A percentile compares a stretch with the other conserved stretches of the same genome.
Conservation (phyloP, 53 echinoderm and acorn worm genomes). For the Temnopleurus reevesii region DNA sequence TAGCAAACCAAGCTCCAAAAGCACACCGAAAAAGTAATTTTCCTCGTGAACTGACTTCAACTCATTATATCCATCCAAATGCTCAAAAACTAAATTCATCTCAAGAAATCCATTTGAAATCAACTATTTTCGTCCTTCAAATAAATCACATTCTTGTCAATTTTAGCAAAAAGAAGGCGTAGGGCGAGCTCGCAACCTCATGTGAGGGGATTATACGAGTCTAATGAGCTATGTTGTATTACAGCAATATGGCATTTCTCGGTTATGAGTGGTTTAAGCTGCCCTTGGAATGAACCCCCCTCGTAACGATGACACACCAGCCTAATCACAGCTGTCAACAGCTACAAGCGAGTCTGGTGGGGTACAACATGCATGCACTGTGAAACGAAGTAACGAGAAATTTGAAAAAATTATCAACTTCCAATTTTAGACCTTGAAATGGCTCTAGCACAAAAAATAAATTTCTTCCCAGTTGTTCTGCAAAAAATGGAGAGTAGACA, state of each 20-base stretch:
- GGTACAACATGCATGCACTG: background rate
- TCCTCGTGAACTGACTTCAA: background rate
- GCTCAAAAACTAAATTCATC: conserved; percentile 14
- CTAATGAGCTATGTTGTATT: conserved; percentile 1
- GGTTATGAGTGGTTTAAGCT: conserved; percentile 5
- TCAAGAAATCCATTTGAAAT: background rate
- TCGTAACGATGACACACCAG: conserved; percentile 14
- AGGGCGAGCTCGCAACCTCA: conserved; percentile 9
- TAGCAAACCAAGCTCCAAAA: background rate
- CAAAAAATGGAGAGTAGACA: background rate
- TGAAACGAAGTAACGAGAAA: too few relatives aligned
- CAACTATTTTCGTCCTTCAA: background rate
- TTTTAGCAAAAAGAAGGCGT: background rate
- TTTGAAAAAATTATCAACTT: too few relatives aligned
- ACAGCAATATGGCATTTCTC: conserved; percentile 23
- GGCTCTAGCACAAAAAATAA: background rate
- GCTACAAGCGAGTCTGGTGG: background rate
- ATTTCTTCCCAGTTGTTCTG: background rate
- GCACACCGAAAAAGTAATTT: conserved; percentile 26
- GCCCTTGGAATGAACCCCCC: conserved; percentile 40
- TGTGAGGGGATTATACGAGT: background rate
- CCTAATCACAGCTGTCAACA: conserved; percentile 41
- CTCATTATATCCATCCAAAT: background rate
- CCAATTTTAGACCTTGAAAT: too few relatives aligned
- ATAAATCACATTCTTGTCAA: background rate